Evolutionary conservation across 2,113 vertebrate genomes (phyloP).

Genomic region (Sigmodon hispidus): DNA sequence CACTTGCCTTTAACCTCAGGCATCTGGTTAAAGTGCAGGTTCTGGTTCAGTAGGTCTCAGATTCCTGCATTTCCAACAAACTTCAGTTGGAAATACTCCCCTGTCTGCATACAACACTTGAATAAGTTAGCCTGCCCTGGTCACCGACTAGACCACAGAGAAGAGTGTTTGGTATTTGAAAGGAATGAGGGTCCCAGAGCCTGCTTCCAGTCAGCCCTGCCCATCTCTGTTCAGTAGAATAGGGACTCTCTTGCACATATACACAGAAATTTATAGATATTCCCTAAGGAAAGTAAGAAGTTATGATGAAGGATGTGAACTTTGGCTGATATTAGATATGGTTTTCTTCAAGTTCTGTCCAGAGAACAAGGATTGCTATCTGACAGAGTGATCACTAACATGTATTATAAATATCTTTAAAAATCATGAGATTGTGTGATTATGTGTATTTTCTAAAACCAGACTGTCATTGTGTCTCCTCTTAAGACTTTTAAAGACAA

Average conservation of each 20-base stretch:
- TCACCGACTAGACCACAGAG: neutral
- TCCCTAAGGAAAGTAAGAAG: neutral
- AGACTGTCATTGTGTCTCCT: neutral
- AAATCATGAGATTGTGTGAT: neutral
- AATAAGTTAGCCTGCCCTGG: neutral
- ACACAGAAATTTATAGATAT: neutral
- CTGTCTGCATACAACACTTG: neutral
- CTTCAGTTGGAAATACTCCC: neutral
- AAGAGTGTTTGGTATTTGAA: neutral
- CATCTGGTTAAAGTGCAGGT: neutral
- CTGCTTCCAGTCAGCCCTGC: fast-evolving
- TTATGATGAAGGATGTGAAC: neutral
- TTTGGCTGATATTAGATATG: neutral
- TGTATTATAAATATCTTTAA: constrained; percentile 13
- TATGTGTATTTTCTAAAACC: neutral
- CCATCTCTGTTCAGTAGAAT: too few species aligned
- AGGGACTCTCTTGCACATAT: neutral
- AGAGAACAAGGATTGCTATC: neutral
- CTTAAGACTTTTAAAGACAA: constrained; percentile 1
- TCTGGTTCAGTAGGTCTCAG: neutral
- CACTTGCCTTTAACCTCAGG: neutral
- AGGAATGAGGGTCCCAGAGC: neutral
- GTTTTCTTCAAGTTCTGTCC: neutral
- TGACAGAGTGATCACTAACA: neutral
- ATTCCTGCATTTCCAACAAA: neutral